Conservation (phyloP, 2,113 vertebrate genomes). For the Ornithorhynchus anatinus region DNA sequence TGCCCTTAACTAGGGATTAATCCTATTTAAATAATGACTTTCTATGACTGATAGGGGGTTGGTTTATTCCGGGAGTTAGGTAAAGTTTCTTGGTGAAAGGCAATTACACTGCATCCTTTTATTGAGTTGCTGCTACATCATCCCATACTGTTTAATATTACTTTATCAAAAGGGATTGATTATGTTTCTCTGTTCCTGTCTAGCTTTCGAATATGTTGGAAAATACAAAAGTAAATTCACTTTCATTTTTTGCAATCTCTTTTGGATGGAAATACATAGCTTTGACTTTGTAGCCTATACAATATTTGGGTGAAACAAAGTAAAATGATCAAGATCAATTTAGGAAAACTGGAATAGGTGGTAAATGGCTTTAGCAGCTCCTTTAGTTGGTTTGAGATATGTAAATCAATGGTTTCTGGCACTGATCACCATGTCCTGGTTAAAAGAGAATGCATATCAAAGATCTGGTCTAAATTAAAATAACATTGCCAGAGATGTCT, state of each 20-base stretch:
- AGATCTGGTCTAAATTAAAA: conserved; percentile 9
- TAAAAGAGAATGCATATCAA: background rate
- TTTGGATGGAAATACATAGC: conserved; percentile 23
- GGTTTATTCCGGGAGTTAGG: too few relatives aligned
- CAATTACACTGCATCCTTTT: too few relatives aligned
- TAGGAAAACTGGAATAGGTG: conserved; percentile 14
- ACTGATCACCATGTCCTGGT: background rate
- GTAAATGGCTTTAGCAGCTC: conserved; percentile 26
- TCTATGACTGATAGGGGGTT: too few relatives aligned
- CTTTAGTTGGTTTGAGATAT: background rate
- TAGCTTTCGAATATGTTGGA: background rate
- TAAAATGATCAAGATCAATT: conserved; percentile 23
- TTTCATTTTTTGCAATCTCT: conserved; percentile 36
- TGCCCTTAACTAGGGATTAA: too few relatives aligned
- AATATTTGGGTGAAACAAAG: conserved; percentile 21
- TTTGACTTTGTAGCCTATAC: conserved; percentile 1
- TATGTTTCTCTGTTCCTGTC: background rate
- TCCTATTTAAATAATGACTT: too few relatives aligned
- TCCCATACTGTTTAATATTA: too few relatives aligned
- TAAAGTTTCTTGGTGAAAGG: too few relatives aligned
- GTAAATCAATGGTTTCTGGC: conserved; percentile 11
- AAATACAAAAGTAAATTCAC: conserved; percentile 15
- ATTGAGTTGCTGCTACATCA: too few relatives aligned
- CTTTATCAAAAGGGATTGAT: too few relatives aligned
- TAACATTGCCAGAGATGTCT: background rate